Base-by-base conservation (phyloP, 2,797 vertebrate genomes). In the Numenius phaeopus region DNA sequence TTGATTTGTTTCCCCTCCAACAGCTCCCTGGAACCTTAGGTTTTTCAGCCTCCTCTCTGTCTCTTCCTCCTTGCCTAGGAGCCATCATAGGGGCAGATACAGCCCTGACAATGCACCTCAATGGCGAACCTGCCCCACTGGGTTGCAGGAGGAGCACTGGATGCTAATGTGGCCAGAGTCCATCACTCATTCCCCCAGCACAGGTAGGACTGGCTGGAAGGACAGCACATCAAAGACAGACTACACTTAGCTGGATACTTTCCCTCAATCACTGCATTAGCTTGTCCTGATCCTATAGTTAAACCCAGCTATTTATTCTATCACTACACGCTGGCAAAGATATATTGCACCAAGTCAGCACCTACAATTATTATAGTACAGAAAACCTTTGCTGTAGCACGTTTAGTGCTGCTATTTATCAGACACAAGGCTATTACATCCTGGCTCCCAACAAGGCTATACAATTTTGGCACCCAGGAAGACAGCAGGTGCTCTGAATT, bases 341-440 rank as follows among this genome's bases (percentile, higher is more conserved):
- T 97, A 90, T 95, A 98, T 97, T 93, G 90, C 94, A 88, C 39
- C 66, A 90, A 97, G 96, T 97, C 96, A 97, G 89, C 27, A 94
- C 90, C 92, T 96, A 97, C 97, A 97, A 98, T 97, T 97, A 98
- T 98, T 97, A 97, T 94, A 94, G 96, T 85, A 96, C 93, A 91
- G 93, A 94, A 97, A 96, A 94, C 90, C 93, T 97, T 97, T 95
- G 96, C 97, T 96, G 97, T 97, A 97, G 96, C 94, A 97, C 40
- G 58, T 97, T 94, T 96, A 97, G 92, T 95, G 90, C 91, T 77
- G 97, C 94, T 96, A 97, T 98, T 97, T 97, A 97, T 98, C 97
- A 97, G 97, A 91, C 88, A 95, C 92, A 93, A 96, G 95, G 76
- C 96, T 95, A 96, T 97, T 98, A 96, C 81, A 95, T 95, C 83